These are phyloP conservation scores for Zootermopsis nevadensis DNA, from an alignment of 2,888 invertebrate species.

Conservation along the genomic window DNA sequence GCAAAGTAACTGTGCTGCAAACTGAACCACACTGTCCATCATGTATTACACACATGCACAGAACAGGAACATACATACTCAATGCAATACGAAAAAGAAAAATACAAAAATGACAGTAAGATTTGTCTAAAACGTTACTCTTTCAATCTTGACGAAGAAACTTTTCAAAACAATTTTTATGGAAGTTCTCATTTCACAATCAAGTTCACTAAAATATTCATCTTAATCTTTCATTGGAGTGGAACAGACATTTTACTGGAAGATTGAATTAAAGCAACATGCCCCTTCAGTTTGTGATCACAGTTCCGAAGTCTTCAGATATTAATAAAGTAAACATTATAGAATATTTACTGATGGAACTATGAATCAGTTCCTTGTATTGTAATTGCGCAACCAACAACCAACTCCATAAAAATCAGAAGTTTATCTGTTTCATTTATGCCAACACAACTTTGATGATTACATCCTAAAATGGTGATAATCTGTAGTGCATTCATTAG, in stretches of 20 bases:
- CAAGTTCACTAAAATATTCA: background rate
- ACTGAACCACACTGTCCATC: conserved; percentile 3
- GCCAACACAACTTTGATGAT: too few relatives aligned
- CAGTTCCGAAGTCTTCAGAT: background rate
- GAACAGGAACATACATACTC: conserved; percentile 6
- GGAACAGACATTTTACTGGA: conserved; percentile 18
- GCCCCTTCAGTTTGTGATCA: background rate
- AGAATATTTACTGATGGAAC: background rate
- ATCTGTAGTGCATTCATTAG: background rate
- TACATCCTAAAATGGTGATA: too few relatives aligned
- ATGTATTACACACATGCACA: conserved; percentile 21
- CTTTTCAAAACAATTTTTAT: background rate
- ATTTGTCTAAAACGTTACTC: background rate
- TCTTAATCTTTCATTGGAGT: background rate
- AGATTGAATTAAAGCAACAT: conserved; percentile 27
- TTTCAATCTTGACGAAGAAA: background rate
- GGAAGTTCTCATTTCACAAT: background rate
- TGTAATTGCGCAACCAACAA: background rate
- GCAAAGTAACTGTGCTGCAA: conserved; percentile 34
- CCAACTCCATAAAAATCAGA: background rate
- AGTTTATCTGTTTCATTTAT: background rate
- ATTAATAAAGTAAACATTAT: background rate
- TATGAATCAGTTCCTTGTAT: background rate
- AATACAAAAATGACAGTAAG: background rate
- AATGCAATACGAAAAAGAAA: background rate